Evolutionary conservation across 2,797 vertebrate species (phyloP).

Genomic region (Rhabdophis nuchalis): DNA sequence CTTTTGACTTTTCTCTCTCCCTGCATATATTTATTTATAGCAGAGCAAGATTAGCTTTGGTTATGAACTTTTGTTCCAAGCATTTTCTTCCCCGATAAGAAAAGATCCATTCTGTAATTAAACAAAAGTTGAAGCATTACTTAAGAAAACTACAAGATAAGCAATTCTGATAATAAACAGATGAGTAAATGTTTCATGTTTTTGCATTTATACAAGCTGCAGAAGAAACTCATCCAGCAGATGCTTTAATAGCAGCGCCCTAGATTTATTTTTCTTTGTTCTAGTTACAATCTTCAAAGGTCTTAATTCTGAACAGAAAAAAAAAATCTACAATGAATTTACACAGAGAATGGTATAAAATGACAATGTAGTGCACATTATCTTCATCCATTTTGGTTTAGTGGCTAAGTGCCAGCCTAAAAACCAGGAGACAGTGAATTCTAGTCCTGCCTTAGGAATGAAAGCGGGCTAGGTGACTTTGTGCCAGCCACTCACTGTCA

Average conservation of each 20-base stretch:
- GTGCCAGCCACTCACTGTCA: neutral
- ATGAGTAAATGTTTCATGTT: conserved; percentile 64
- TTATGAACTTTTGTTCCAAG: conserved; percentile 12
- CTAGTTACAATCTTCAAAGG: conserved; percentile 49
- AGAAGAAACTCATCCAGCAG: conserved; percentile 40
- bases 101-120: conserved; percentile 32
- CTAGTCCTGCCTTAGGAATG: neutral
- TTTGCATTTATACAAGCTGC: conserved; percentile 40
- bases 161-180: conserved; percentile 64
- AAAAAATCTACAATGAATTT: conserved; percentile 13
- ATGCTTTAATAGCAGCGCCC: conserved; percentile 40
- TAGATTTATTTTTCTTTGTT: conserved; percentile 69
- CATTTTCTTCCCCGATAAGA: conserved; percentile 38
- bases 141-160: conserved; percentile 62
- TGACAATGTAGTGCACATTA: conserved; percentile 4
- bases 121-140: conserved; percentile 52
- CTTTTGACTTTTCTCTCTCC: neutral
- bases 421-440: neutral
- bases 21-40: conserved; percentile 1
- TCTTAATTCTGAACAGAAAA: conserved; percentile 45
- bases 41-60: conserved; percentile 13
- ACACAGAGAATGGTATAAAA: conserved; percentile 22
- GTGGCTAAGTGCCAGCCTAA: neutral
- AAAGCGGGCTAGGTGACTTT: neutral
- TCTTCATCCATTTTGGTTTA: neutral